A percentile compares a stretch with the other conserved stretches of the same genome.
These are phyloP conservation scores for Saccopteryx leptura DNA, from an alignment of 2,113 vertebrate species.

Conservation along the genomic window DNA sequence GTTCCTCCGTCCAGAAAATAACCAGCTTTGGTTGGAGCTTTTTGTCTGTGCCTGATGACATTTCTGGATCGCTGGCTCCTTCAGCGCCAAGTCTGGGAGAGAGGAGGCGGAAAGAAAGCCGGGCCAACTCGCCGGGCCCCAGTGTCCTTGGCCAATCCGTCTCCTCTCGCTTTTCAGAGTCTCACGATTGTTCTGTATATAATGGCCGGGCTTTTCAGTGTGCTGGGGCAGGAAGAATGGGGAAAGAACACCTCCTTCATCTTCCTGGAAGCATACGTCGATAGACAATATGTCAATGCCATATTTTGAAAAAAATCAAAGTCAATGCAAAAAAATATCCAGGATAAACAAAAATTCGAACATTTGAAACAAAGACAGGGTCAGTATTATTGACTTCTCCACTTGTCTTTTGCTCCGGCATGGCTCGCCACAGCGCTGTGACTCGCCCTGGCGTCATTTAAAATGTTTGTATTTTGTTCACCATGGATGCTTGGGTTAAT, in stretches of 20 bases:
- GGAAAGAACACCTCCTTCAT: not conserved
- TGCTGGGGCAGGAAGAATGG: not conserved
- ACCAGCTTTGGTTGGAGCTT: not conserved
- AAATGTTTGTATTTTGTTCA: not conserved
- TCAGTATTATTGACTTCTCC: not conserved
- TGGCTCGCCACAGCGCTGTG: not conserved
- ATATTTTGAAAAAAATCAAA: not conserved
- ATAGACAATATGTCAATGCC: not conserved
- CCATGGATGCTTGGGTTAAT: not conserved
- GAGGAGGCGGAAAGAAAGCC: not conserved
- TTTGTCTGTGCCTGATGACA: not conserved
- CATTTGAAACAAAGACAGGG: not conserved
- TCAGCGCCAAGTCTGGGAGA: not conserved
- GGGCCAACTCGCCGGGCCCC: too few species aligned
- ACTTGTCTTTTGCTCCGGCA: not conserved
- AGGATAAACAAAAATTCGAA: not conserved
- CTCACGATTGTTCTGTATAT: not conserved
- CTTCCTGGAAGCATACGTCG: not conserved
- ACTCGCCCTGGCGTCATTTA: not conserved
- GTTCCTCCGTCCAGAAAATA: not conserved
- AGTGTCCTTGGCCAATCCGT: too few species aligned
- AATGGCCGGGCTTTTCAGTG: not conserved
- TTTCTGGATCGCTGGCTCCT: not conserved
- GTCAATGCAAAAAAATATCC: not conserved
- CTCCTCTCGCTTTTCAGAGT: not conserved